A percentile compares a stretch with the other conserved stretches of the same genome.
Evolutionary conservation across 2,797 vertebrate genomes (phyloP).

Genomic region (Propithecus deckenii): DNA sequence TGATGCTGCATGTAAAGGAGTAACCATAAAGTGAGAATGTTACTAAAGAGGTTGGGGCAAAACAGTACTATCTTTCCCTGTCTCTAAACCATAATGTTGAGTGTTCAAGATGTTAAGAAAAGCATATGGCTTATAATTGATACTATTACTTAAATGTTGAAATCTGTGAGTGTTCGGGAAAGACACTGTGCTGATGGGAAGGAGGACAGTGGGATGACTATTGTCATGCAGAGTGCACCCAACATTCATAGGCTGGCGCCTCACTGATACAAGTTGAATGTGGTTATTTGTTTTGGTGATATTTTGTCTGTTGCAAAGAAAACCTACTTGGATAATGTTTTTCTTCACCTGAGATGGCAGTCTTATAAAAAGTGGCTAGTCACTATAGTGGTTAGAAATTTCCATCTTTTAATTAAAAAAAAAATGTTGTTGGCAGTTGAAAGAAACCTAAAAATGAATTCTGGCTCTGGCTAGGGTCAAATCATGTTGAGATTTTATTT

Average conservation of each 20-base stretch:
- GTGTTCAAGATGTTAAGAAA: neutral
- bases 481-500: constrained; percentile 26
- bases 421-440: neutral
- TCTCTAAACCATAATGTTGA: neutral
- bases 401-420: constrained; percentile 1
- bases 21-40: neutral
- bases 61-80: neutral
- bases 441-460: constrained; percentile 48
- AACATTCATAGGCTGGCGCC: neutral
- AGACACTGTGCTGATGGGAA: neutral
- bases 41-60: neutral
- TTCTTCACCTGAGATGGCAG: constrained; percentile 16
- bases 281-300: constrained; percentile 5
- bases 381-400: neutral
- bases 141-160: neutral
- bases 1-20: neutral
- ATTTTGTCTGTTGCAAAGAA: neutral
- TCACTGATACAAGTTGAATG: neutral
- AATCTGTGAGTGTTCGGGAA: neutral
- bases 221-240: neutral
- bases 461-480: constrained; percentile 23
- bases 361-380: constrained; percentile 19
- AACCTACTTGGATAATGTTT: constrained; percentile 1
- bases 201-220: neutral
- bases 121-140: neutral